phyloP scores from a whole-genome alignment of 2,888 invertebrate genomes.

The Nomada fucata region DNA sequence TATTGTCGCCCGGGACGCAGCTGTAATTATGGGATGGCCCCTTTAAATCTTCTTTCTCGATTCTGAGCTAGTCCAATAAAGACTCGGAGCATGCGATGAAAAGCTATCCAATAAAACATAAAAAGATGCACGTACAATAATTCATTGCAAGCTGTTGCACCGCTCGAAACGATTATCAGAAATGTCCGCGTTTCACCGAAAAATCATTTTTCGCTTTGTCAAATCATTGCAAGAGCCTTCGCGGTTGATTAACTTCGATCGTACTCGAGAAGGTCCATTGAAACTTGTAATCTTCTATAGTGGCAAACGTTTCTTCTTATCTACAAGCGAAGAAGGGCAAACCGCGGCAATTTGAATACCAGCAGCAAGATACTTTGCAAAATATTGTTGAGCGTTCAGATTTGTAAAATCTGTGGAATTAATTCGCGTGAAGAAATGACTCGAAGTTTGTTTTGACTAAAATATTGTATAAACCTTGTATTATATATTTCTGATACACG shows the following conservation, averaged over 20 bases:
- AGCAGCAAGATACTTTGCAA: background rate
- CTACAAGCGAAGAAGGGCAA: background rate
- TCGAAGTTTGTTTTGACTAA: too few species aligned
- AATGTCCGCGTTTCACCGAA: too few species aligned
- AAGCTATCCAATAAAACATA: background rate
- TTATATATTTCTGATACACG: too few species aligned
- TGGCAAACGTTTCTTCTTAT: background rate
- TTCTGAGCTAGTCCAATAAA: background rate
- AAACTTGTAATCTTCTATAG: background rate
- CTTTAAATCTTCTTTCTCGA: constrained; percentile 18
- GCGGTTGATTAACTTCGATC: background rate
- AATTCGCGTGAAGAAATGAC: too few species aligned
- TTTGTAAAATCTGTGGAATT: too few species aligned
- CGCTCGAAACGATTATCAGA: background rate
- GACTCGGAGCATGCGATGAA: background rate
- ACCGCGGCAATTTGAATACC: background rate
- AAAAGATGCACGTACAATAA: too few species aligned
- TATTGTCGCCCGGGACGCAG: background rate
- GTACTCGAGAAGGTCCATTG: background rate
- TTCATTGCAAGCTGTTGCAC: too few species aligned
- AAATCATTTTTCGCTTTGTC: too few species aligned
- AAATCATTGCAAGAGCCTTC: too few species aligned
- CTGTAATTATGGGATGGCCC: constrained; percentile 1
- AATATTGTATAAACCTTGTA: too few species aligned
- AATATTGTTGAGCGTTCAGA: too few species aligned